These are phyloP conservation scores for Heteromyza rotundicornis DNA, from an alignment of 2,888 invertebrate species.

Conservation along the genomic window DNA sequence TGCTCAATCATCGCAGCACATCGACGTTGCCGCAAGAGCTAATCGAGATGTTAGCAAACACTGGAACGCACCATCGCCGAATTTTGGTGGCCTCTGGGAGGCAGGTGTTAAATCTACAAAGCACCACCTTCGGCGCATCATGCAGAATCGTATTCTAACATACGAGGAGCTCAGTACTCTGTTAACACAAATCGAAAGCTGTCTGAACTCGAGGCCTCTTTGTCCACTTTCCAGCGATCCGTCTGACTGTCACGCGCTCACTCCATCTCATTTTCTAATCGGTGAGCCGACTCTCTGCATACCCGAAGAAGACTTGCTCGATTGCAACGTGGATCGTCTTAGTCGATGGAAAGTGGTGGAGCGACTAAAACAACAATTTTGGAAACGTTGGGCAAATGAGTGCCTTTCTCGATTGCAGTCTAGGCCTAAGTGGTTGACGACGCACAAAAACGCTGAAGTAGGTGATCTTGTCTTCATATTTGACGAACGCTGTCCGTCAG, in stretches of 20 bases:
- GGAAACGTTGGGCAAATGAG: slow-evolving; percentile 15
- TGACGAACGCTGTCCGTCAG: background rate
- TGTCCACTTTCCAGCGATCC: slow-evolving; percentile 9
- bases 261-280: slow-evolving; percentile 6
- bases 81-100: slow-evolving; percentile 3
- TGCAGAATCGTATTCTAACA: background rate
- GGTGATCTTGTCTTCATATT: background rate
- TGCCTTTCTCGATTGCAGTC: slow-evolving; percentile 5
- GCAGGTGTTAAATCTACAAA: slow-evolving; percentile 12
- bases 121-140: slow-evolving; percentile 11
- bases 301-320: background rate
- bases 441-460: background rate
- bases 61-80: background rate
- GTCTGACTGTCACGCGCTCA: slow-evolving; percentile 8
- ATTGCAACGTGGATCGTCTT: background rate
- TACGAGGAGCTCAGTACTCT: slow-evolving; percentile 19
- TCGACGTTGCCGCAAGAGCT: background rate
- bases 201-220: slow-evolving; percentile 14
- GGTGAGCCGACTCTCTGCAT: background rate
- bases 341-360: slow-evolving; percentile 10
- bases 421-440: background rate
- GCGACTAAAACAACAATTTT: slow-evolving; percentile 11
- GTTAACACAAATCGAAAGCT: slow-evolving; percentile 12
- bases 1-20: background rate
- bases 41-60: background rate